phyloP scores from a whole-genome alignment of 1,140 invertebrate genomes.

The Zaprionus inermis region DNA sequence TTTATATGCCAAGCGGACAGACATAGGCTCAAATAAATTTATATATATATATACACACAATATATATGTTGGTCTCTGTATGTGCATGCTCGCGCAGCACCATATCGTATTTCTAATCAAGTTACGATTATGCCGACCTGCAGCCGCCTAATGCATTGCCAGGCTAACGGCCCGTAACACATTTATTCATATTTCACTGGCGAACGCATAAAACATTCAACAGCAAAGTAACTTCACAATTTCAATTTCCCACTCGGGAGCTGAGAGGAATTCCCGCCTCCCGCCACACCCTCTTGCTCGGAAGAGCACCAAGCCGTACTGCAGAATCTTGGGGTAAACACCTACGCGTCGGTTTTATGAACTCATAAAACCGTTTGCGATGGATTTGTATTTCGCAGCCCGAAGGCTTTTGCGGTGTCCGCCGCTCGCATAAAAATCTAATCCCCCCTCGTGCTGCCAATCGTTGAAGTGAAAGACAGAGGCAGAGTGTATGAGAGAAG shows the following conservation, averaged over 20 bases:
- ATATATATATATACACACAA: no score
- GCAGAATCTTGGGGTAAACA: slow-evolving; percentile 61
- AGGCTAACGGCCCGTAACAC: slow-evolving; percentile 12
- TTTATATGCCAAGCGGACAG: slow-evolving; percentile 54
- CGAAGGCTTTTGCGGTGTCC: slow-evolving; percentile 44
- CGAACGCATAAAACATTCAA: slow-evolving; percentile 71
- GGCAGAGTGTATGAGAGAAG: background rate
- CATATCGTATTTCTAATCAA: slow-evolving; percentile 68
- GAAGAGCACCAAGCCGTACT: slow-evolving; percentile 51
- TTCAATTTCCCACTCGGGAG: slow-evolving; percentile 67
- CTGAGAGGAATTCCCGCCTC: background rate
- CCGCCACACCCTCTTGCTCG: background rate
- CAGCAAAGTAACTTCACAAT: slow-evolving; percentile 74
- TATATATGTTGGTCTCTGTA: background rate
- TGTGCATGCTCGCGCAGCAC: background rate
- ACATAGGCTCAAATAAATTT: background rate
- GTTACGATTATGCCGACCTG: slow-evolving; percentile 60
- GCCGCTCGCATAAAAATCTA: slow-evolving; percentile 50
- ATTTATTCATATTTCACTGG: slow-evolving; percentile 66
- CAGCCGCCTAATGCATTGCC: slow-evolving; percentile 67
- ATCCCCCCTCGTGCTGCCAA: slow-evolving; percentile 5
- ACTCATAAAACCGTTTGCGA: slow-evolving; percentile 75
- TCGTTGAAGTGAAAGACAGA: background rate
- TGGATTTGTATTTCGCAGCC: slow-evolving; percentile 66
- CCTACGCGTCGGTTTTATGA: slow-evolving; percentile 75